Conservation (phyloP, 1,140 invertebrate species). For the Heliconius himera region DNA sequence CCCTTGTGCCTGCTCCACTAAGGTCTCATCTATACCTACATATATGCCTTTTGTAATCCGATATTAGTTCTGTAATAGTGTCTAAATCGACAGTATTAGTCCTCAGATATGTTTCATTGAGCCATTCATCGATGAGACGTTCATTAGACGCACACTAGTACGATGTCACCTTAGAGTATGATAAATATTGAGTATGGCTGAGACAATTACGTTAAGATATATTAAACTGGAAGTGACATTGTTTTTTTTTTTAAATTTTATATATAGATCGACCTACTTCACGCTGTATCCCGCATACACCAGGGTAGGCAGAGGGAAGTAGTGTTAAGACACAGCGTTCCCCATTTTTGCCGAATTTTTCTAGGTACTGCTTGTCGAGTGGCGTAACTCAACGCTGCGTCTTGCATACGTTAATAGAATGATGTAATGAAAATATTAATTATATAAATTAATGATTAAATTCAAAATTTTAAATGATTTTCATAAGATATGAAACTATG, state of each 20-base stretch:
- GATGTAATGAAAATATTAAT: too few relatives aligned
- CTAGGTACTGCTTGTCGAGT: too few relatives aligned
- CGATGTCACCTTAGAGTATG: constrained; percentile 40
- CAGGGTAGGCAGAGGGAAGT: too few relatives aligned
- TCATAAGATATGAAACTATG: not conserved
- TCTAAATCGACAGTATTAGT: constrained; percentile 71
- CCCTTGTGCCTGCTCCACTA: too few relatives aligned
- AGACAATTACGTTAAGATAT: constrained; percentile 35
- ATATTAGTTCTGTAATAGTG: constrained; percentile 61
- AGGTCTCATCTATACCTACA: too few relatives aligned
- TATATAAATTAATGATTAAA: too few relatives aligned
- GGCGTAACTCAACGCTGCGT: too few relatives aligned
- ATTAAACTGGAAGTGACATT: not conserved
- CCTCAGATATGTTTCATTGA: constrained; percentile 51
- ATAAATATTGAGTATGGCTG: constrained; percentile 50
- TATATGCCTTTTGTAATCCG: constrained; percentile 44
- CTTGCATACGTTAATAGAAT: too few relatives aligned
- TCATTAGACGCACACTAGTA: constrained; percentile 63
- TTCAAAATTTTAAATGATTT: too few relatives aligned
- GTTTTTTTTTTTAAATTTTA: not conserved
- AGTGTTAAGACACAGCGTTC: too few relatives aligned
- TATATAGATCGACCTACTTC: not conserved
- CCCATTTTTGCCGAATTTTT: too few relatives aligned
- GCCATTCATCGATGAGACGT: constrained; percentile 67
- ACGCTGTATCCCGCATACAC: too few relatives aligned